These are phyloP conservation scores for Pongo pygmaeus DNA, from an alignment of 2,113 vertebrate species.

Conservation along the genomic window DNA sequence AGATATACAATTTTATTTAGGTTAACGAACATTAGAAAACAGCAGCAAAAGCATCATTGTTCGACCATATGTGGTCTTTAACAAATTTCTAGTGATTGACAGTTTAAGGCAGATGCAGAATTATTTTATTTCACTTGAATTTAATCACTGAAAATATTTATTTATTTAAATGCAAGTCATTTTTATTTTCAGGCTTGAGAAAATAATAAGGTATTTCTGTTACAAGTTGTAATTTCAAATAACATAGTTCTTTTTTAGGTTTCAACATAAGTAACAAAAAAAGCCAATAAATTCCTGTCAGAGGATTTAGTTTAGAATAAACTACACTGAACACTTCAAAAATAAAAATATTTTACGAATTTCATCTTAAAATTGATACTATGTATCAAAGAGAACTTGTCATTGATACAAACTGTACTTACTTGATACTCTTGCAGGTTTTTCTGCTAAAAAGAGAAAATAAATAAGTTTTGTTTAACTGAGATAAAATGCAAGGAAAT, in stretches of 20 bases:
- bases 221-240: slow-evolving; percentile 16
- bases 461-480: slow-evolving; percentile 43
- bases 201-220: background rate
- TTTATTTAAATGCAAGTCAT: slow-evolving; percentile 26
- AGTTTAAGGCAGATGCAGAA: background rate
- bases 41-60: background rate
- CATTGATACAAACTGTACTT: slow-evolving; percentile 13
- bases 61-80: accelerated
- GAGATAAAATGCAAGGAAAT: slow-evolving; percentile 44
- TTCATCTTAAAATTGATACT: background rate
- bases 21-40: background rate
- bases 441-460: slow-evolving; percentile 54
- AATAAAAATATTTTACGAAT: slow-evolving; percentile 21
- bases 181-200: background rate
- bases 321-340: background rate
- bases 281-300: background rate
- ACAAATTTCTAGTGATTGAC: background rate
- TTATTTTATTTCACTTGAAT: background rate
- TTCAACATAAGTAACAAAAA: background rate
- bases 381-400: background rate
- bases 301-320: background rate
- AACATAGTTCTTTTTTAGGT: background rate
- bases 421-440: slow-evolving; percentile 66
- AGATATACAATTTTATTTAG: background rate
- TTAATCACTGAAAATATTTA: background rate